These are phyloP conservation scores for Drosophila sulfurigaster DNA, from an alignment of 1,140 invertebrate genomes.

Conservation along the genomic window DNA sequence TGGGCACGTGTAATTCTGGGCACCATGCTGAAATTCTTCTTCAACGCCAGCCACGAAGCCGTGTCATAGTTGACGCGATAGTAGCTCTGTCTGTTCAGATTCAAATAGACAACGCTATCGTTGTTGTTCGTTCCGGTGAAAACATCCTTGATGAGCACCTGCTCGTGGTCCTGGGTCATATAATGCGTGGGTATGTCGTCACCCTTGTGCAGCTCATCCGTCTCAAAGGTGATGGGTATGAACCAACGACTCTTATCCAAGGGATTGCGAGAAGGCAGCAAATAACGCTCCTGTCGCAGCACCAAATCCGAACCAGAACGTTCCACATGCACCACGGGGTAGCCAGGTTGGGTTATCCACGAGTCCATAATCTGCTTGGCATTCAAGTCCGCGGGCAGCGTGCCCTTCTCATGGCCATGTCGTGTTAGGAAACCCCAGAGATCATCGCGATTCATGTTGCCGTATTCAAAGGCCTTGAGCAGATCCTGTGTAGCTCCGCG, in stretches of 20 bases:
- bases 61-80: constrained; percentile 92
- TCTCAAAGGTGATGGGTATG: constrained; percentile 87
- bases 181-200: constrained; percentile 76
- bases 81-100: constrained; percentile 86
- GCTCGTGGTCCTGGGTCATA: constrained; percentile 63
- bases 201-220: constrained; percentile 67
- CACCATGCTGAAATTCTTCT: constrained; percentile 86
- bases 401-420: constrained; percentile 85
- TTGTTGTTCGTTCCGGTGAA: constrained; percentile 51
- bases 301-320: constrained; percentile 61
- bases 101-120: constrained; percentile 73
- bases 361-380: constrained; percentile 91
- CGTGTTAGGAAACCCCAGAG: constrained; percentile 89
- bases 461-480: constrained; percentile 87
- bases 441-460: constrained; percentile 89
- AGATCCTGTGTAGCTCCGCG: constrained; percentile 88
- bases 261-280: constrained; percentile 59
- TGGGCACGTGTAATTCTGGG: constrained; percentile 90
- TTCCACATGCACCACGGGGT: constrained; percentile 90
- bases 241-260: constrained; percentile 85
- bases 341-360: constrained; percentile 94
- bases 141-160: constrained; percentile 65
- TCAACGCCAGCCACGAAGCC: constrained; percentile 88
- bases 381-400: constrained; percentile 85
- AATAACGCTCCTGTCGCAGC: constrained; percentile 72